These are phyloP conservation scores for Protosalanx chinensis DNA, from an alignment of 2,797 vertebrate genomes.

Conservation along the genomic window DNA sequence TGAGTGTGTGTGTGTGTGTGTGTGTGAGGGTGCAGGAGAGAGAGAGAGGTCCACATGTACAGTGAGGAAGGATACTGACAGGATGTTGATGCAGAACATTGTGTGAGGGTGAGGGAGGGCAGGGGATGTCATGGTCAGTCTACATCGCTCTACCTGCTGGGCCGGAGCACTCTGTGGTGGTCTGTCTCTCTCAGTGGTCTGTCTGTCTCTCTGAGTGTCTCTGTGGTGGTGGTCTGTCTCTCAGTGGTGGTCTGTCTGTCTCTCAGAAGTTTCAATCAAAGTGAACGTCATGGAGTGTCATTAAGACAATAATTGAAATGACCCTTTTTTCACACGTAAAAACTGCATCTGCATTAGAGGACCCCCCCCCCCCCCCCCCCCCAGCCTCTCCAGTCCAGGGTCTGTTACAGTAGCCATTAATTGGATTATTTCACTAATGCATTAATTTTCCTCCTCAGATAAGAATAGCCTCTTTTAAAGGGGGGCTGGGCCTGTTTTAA, in stretches of 20 bases:
- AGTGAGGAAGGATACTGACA: too few species aligned
- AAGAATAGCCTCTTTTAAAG: slow-evolving; percentile 13
- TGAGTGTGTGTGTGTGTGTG: slow-evolving; percentile 58
- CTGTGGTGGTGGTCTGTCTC: too few species aligned
- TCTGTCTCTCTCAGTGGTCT: too few species aligned
- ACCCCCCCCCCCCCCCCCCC: neutral
- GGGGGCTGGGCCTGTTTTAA: slow-evolving; percentile 4
- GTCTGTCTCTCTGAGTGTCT: too few species aligned
- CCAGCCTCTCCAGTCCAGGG: neutral
- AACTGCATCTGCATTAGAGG: slow-evolving; percentile 6
- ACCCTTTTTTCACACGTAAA: slow-evolving; percentile 16
- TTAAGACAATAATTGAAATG: slow-evolving; percentile 18
- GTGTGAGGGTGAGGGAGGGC: neutral
- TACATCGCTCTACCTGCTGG: too few species aligned
- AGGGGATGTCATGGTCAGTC: neutral
- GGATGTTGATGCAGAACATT: neutral
- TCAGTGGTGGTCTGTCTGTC: too few species aligned
- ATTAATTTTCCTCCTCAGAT: slow-evolving; percentile 9
- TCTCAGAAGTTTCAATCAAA: slow-evolving; percentile 4
- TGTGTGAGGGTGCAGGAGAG: neutral
- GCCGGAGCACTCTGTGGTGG: too few species aligned
- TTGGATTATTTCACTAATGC: slow-evolving; percentile 18
- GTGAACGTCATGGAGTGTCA: slow-evolving; percentile 11
- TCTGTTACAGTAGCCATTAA: slow-evolving; percentile 6
- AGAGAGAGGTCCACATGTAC: neutral